Evolutionary conservation across 2,797 vertebrate species (phyloP).

Genomic region (Gymnopithys bicolor): DNA sequence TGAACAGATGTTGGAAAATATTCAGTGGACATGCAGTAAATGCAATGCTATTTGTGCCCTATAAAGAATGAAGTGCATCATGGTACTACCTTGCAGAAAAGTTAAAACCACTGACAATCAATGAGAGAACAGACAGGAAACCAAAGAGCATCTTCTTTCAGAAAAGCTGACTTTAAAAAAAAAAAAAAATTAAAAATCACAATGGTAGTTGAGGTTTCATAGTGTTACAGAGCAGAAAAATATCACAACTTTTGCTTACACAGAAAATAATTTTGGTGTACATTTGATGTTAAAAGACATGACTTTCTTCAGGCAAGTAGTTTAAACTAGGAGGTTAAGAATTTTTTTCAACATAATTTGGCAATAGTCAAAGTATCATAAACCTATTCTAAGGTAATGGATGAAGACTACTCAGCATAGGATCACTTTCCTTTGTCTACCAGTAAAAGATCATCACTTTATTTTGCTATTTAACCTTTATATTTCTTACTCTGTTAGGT

Average conservation of each 20-base stretch:
- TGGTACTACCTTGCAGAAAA: neutral
- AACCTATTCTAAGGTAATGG: neutral
- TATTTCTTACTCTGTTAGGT: neutral
- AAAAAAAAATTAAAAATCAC: neutral
- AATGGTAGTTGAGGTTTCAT: neutral
- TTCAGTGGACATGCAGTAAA: neutral
- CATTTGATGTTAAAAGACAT: neutral
- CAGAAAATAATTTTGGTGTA: neutral
- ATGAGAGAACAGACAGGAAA: neutral
- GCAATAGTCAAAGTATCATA: neutral
- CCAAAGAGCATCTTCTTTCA: neutral
- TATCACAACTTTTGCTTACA: neutral
- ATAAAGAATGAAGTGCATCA: neutral
- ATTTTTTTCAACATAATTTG: neutral
- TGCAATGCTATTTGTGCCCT: neutral
- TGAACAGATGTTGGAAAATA: neutral
- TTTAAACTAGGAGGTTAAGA: neutral
- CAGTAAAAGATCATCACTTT: neutral
- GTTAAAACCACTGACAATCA: neutral
- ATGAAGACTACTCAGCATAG: neutral
- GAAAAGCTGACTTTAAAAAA: neutral
- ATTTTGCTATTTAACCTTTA: neutral
- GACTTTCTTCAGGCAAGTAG: neutral
- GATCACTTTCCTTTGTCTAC: neutral
- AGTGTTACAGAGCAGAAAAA: neutral